Conservation (phyloP, 2,797 vertebrate genomes). For the Diceros bicornis region DNA sequence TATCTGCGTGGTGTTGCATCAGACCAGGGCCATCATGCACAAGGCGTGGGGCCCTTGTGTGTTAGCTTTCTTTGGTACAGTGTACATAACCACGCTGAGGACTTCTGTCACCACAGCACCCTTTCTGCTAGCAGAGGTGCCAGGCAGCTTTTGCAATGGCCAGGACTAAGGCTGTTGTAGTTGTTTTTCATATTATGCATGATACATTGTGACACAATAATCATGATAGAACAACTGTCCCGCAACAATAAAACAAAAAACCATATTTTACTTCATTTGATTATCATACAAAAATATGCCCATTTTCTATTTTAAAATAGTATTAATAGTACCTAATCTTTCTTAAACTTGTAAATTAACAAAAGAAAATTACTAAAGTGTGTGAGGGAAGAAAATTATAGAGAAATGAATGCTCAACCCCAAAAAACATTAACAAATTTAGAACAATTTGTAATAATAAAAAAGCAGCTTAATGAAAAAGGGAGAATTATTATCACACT, state of each 20-base stretch:
- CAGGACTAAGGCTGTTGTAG: not conserved
- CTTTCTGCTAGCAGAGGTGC: not conserved
- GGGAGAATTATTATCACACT: not conserved
- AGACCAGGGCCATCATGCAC: not conserved
- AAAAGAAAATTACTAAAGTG: constrained; percentile 57
- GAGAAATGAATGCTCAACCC: not conserved
- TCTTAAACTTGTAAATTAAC: constrained; percentile 72
- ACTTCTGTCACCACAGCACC: not conserved
- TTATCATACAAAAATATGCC: constrained; percentile 79
- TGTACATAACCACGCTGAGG: not conserved
- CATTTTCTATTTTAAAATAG: constrained; percentile 78
- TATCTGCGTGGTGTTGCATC: accelerated
- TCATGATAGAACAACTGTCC: constrained; percentile 65
- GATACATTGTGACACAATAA: constrained; percentile 59
- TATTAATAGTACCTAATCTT: constrained; percentile 82
- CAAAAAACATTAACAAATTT: not conserved
- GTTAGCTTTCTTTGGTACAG: not conserved
- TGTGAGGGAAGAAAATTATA: constrained; percentile 31
- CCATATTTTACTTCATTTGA: constrained; percentile 58
- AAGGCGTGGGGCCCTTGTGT: not conserved
- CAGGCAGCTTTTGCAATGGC: not conserved
- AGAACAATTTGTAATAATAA: constrained; percentile 64
- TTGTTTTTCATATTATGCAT: constrained; percentile 48
- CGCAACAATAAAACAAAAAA: constrained; percentile 60
- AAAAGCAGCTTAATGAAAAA: constrained; percentile 80